phyloP scores from a whole-genome alignment of 2,888 invertebrate genomes.

The Listrodromus nycthemerus region DNA sequence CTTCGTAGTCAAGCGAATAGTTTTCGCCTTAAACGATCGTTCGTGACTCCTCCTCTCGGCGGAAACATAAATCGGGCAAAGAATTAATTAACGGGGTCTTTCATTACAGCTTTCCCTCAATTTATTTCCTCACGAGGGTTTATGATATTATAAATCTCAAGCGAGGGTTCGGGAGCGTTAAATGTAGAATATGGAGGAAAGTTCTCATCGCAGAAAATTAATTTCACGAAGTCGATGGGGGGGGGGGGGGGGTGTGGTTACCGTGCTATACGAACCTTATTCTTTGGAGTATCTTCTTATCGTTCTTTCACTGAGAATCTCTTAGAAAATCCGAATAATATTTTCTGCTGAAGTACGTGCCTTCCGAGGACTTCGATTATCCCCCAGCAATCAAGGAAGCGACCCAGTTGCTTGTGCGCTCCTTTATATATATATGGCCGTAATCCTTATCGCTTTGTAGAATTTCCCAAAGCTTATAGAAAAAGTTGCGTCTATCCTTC shows the following conservation, averaged over 20 bases:
- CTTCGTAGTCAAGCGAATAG: background rate
- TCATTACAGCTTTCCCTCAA: too few relatives aligned
- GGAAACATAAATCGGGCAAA: background rate
- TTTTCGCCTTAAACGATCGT: background rate
- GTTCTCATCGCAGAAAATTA: background rate
- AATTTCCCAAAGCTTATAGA: slow-evolving; percentile 14
- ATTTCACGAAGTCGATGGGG: background rate
- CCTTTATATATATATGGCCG: background rate
- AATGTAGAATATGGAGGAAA: background rate
- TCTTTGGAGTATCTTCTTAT: background rate
- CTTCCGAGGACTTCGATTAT: slow-evolving; percentile 14
- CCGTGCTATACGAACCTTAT: background rate
- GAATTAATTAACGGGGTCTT: background rate
- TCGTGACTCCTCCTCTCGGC: background rate
- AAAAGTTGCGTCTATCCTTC: slow-evolving; percentile 22
- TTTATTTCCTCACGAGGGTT: too few relatives aligned
- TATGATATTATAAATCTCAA: background rate
- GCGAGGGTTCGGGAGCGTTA: background rate
- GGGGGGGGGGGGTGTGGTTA: too few relatives aligned
- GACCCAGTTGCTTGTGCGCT: background rate
- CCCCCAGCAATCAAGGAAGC: slow-evolving; percentile 22
- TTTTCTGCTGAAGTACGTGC: slow-evolving; percentile 7
- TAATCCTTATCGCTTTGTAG: slow-evolving; percentile 6
- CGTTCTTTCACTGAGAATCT: background rate
- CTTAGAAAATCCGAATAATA: slow-evolving; percentile 34